Conservation (phyloP, 1,140 invertebrate genomes). For the Campoletis sonorensis region DNA sequence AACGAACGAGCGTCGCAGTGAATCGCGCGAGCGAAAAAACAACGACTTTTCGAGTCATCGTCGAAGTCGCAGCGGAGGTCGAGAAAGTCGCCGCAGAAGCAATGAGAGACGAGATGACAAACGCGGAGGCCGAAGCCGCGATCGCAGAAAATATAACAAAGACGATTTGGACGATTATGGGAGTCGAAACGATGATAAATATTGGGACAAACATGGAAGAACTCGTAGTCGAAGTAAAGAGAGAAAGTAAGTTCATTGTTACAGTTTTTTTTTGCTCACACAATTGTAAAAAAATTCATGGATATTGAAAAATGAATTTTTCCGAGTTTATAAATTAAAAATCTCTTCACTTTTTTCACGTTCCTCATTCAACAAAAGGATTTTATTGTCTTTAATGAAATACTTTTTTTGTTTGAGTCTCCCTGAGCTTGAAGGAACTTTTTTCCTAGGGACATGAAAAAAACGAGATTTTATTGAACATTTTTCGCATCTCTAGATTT, state of each 20-base stretch:
- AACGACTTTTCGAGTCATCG: slow-evolving; percentile 50
- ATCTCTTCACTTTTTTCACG: neutral
- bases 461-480: too few species aligned
- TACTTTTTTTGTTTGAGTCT: too few species aligned
- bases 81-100: slow-evolving; percentile 62
- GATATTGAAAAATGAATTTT: too few species aligned
- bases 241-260: slow-evolving; percentile 58
- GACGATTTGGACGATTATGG: slow-evolving; percentile 63
- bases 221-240: slow-evolving; percentile 71
- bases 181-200: slow-evolving; percentile 68
- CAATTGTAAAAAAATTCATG: too few species aligned
- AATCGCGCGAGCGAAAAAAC: slow-evolving; percentile 63
- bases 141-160: slow-evolving; percentile 50
- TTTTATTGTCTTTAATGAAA: too few species aligned
- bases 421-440: too few species aligned
- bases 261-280: slow-evolving; percentile 34
- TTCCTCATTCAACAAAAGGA: neutral
- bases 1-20: slow-evolving; percentile 60
- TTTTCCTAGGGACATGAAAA: too few species aligned
- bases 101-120: slow-evolving; percentile 65
- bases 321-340: too few species aligned
- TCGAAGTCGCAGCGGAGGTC: slow-evolving; percentile 66
- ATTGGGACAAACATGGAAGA: slow-evolving; percentile 63
- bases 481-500: too few species aligned
- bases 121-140: slow-evolving; percentile 53